phyloP scores from a whole-genome alignment of 2,113 vertebrate genomes.

The Corynorhinus townsendii region DNA sequence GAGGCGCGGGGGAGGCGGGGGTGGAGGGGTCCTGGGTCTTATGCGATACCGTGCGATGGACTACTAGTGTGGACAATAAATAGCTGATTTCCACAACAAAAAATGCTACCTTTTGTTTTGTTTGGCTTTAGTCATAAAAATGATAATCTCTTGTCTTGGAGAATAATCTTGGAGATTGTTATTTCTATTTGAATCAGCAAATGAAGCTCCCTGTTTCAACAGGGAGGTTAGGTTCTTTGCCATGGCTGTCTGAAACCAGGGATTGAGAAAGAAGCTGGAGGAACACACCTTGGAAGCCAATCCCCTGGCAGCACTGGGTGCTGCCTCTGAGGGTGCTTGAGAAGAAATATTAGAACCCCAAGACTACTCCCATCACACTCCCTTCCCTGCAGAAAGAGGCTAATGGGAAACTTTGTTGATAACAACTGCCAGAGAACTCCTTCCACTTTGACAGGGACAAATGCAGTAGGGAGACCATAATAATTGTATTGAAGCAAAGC shows the following conservation, averaged over 20 bases:
- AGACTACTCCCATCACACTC: background rate
- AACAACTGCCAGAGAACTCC: background rate
- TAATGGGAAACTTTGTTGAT: background rate
- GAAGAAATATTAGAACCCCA: background rate
- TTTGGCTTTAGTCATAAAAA: background rate
- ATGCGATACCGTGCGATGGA: too few relatives aligned
- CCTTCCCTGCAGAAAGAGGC: background rate
- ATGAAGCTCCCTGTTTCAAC: background rate
- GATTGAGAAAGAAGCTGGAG: background rate
- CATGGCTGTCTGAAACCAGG: background rate
- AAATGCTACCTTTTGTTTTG: background rate
- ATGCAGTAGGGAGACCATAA: background rate
- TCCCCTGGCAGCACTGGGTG: rapidly evolving
- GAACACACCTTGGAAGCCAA: rapidly evolving
- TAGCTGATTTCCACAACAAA: background rate
- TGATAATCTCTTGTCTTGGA: background rate
- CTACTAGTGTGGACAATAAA: background rate
- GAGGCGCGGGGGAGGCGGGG: too few relatives aligned
- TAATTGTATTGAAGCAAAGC: background rate
- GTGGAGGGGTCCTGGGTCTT: too few relatives aligned
- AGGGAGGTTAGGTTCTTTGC: background rate
- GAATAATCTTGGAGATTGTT: background rate
- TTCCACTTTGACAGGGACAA: background rate
- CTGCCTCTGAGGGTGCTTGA: background rate
- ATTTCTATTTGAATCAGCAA: background rate